Evolutionary conservation across 2,113 vertebrate species (phyloP).

Genomic region (Motacilla alba): DNA sequence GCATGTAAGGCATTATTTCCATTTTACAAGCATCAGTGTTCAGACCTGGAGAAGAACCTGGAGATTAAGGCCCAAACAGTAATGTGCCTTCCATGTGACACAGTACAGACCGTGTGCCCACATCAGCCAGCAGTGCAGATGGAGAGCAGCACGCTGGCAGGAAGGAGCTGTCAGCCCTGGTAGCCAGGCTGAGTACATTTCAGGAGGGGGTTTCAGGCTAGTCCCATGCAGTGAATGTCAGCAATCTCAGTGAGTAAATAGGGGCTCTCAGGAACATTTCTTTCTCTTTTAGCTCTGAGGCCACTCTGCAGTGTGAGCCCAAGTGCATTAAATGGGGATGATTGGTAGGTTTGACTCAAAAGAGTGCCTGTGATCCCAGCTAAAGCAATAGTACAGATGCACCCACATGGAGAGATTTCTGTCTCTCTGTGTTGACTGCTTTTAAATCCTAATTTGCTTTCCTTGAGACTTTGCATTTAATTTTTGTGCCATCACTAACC

Average conservation of each 20-base stretch:
- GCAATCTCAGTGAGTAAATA: background rate
- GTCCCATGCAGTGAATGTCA: background rate
- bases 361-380: background rate
- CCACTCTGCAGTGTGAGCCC: background rate
- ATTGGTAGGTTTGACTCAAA: background rate
- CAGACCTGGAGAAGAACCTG: background rate
- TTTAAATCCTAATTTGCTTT: background rate
- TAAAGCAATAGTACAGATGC: background rate
- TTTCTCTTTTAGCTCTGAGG: background rate
- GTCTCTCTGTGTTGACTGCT: background rate
- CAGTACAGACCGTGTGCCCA: background rate
- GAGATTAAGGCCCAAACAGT: background rate
- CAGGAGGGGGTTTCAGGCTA: background rate
- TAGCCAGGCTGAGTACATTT: fast-evolving
- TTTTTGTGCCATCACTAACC: background rate
- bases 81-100: background rate
- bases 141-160: background rate
- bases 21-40: background rate
- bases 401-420: background rate
- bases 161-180: background rate
- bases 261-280: background rate
- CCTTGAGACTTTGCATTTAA: background rate
- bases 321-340: background rate
- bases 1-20: background rate
- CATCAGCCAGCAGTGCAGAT: background rate